A percentile compares a stretch with the other conserved stretches of the same genome.
Evolutionary conservation across 2,797 vertebrate genomes (phyloP).

Genomic region (Thunnus albacares): DNA sequence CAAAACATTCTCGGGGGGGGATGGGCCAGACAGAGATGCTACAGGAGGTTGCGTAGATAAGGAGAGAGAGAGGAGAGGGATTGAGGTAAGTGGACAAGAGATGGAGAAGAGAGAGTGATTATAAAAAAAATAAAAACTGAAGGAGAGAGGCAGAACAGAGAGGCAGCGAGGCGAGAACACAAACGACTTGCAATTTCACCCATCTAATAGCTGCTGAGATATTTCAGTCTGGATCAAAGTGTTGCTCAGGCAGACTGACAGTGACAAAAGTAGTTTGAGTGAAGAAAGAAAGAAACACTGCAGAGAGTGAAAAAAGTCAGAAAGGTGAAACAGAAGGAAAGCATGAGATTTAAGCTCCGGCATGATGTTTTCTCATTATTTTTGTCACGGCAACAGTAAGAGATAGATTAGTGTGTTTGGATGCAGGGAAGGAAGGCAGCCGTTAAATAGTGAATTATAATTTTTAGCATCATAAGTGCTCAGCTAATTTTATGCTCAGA

Average conservation of each 20-base stretch:
- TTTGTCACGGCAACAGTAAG: neutral
- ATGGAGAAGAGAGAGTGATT: neutral
- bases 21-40: neutral
- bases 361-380: neutral
- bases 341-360: neutral
- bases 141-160: neutral
- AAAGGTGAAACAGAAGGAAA: neutral
- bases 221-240: no score
- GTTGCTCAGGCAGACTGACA: no score
- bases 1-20: neutral
- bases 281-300: neutral
- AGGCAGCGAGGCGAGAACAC: neutral
- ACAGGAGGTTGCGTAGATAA: neutral
- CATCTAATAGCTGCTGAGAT: no score
- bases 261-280: no score
- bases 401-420: slow-evolving; percentile 6
- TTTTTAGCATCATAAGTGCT: slow-evolving; percentile 9
- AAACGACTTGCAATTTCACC: no score
- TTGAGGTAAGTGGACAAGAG: no score
- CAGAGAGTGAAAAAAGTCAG: neutral
- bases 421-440: neutral
- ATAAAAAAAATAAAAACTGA: neutral
- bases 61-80: neutral
- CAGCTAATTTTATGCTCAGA: slow-evolving; percentile 23
- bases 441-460: slow-evolving; percentile 8